phyloP scores from a whole-genome alignment of 1,140 invertebrate species.

The Sitophilus oryzae region DNA sequence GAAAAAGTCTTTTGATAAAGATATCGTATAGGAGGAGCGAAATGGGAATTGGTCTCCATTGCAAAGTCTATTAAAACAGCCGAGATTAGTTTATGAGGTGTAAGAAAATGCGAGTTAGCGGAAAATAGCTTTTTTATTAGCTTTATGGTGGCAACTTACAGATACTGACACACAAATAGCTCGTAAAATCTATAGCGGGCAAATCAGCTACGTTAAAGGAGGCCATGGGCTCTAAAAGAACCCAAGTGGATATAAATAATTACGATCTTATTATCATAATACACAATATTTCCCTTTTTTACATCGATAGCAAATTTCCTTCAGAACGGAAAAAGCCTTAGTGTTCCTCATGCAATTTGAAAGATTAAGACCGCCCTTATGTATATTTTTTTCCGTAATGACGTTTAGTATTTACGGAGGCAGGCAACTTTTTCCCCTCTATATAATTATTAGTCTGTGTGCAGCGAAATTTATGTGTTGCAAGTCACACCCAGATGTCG shows the following conservation, averaged over 20 bases:
- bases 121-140: background rate
- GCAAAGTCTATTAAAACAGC: background rate
- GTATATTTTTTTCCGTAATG: background rate
- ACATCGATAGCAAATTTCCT: too few relatives aligned
- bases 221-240: background rate
- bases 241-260: background rate
- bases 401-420: background rate
- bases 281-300: background rate
- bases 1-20: too few relatives aligned
- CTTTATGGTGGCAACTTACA: background rate
- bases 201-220: background rate
- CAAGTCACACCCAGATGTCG: conserved; percentile 16
- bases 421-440: background rate
- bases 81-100: background rate
- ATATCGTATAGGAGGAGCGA: too few relatives aligned
- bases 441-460: conserved; percentile 15
- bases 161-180: background rate
- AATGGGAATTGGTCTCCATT: too few relatives aligned
- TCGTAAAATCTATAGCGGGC: background rate
- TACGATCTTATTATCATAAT: background rate
- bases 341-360: background rate
- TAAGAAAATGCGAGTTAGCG: background rate
- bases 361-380: background rate
- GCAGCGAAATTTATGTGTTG: conserved; percentile 19
- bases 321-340: background rate